Evolutionary conservation across 2,113 vertebrate genomes (phyloP), one percentile per base, ranked within the genome.

Genomic region (Girardinichthys multiradiatus): DNA sequence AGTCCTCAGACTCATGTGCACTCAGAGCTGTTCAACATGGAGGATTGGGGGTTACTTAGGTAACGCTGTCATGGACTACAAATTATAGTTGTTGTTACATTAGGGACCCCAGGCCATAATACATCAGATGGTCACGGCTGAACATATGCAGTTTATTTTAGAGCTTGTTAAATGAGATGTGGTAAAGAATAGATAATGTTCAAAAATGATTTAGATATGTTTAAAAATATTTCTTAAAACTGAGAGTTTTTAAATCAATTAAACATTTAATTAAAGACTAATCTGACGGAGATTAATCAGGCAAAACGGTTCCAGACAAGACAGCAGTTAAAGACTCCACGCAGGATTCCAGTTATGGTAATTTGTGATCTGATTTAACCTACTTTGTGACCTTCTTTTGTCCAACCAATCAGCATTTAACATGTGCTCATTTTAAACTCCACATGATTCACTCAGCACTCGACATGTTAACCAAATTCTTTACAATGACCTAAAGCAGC

Each of bases 31-130:
- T 80, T 87, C 70, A 58, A 73, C 82, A 79, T 83, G 82, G 76
- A 80, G 59, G 77, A 64, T 85, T 90, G 70, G 42, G 54, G 54
- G 87, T 90, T 85, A 85, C 91, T 86, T 19, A 12, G 90, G 90
- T 67, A 85, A 90, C 86, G 30, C 73, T 42, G 68, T 17, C 48
- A 54, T 72, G 62, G 65, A 66, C 54, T 58, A 51, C 63, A 64
- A 21, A 54, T 48, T 71, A 45, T 64, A 63, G 64, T 58, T 80
- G 26, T 45, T 57, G 80, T 82, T 80, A 29, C 68, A 26, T 37
- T 4, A 10, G 45, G 26, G 33, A 77, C 62, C 73, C 68, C 57
- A 35, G 51, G 63, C 76, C 24, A 39, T 70, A 86, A 70, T 73
- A 81, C 71, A 39, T 76, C 82, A 86, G 83, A 81, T 84, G 77